Conservation (phyloP, 2,797 vertebrate genomes). For the Sparidentex hasta region DNA sequence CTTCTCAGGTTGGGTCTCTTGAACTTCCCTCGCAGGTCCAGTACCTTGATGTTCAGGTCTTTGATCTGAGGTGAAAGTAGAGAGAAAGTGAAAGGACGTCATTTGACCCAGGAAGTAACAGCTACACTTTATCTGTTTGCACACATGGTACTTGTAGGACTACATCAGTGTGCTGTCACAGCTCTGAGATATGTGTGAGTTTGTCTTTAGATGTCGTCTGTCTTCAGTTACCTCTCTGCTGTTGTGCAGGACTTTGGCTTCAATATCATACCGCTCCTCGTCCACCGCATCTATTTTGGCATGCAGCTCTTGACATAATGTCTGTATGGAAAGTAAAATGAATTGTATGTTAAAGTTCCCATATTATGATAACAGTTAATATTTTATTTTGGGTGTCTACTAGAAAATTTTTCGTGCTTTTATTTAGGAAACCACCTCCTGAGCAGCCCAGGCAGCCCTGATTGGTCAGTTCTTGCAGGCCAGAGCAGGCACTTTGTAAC, state of each 20-base stretch:
- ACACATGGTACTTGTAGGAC: not conserved
- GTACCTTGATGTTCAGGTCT: slow-evolving; percentile 95
- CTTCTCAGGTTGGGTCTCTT: slow-evolving; percentile 93
- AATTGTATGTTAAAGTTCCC: not conserved
- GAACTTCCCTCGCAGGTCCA: slow-evolving; percentile 96
- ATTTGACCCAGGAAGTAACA: not conserved
- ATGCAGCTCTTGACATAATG: slow-evolving; percentile 91
- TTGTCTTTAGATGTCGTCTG: not conserved
- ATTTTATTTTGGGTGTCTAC: too few species aligned
- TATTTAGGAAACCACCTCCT: too few species aligned
- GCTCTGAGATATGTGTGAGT: not conserved
- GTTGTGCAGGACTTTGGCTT: slow-evolving; percentile 95
- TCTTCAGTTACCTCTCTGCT: slow-evolving; percentile 89
- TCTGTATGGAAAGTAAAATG: slow-evolving; percentile 72
- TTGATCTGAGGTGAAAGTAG: slow-evolving; percentile 87
- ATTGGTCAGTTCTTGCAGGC: too few species aligned
- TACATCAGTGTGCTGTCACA: not conserved
- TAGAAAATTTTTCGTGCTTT: too few species aligned
- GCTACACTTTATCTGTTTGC: not conserved
- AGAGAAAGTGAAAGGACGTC: not conserved
- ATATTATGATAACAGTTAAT: too few species aligned
- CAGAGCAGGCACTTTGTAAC: too few species aligned
- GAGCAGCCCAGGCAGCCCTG: too few species aligned
- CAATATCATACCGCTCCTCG: slow-evolving; percentile 95
- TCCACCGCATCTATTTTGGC: slow-evolving; percentile 94